Percentiles rank a stretch among this genome's conserved stretches.
These are phyloP conservation scores for Sipunculus nudus DNA, from an alignment of 2,888 invertebrate genomes.

Conservation along the genomic window DNA sequence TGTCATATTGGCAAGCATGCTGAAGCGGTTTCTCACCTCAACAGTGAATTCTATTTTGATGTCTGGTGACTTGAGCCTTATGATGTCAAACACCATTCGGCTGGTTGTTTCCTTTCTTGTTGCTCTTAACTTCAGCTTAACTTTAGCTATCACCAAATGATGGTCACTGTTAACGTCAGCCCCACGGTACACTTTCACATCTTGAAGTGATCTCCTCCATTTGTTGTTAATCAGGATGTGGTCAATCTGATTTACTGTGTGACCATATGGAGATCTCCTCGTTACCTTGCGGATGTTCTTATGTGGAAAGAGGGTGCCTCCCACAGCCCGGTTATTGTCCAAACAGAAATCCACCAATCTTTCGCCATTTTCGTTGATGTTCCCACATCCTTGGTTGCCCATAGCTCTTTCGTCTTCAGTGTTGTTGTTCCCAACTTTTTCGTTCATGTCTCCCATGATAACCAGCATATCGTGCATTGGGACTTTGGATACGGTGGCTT, in stretches of 20 bases:
- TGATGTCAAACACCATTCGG: background rate
- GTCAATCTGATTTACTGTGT: constrained; percentile 19
- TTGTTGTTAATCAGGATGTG: constrained; percentile 10
- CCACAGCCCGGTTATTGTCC: constrained; percentile 34
- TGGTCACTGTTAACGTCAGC: constrained; percentile 4
- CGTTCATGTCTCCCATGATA: constrained; percentile 37
- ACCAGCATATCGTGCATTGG: no score
- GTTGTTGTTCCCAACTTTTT: constrained; percentile 36
- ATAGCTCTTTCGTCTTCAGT: constrained; percentile 26
- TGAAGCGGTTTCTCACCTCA: background rate
- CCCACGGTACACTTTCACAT: background rate
- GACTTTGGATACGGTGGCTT: no score
- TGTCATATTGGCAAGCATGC: no score
- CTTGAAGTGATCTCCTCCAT: constrained; percentile 3
- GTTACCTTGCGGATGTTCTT: constrained; percentile 33
- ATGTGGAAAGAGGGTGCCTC: constrained; percentile 34
- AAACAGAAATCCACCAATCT: constrained; percentile 25
- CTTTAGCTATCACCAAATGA: constrained; percentile 7
- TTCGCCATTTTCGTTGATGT: constrained; percentile 32
- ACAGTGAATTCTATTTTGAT: background rate
- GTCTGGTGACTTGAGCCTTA: background rate
- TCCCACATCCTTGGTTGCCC: constrained; percentile 28
- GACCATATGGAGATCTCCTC: constrained; percentile 29
- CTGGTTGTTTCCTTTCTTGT: no score
- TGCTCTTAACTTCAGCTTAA: constrained; percentile 1